A percentile compares a stretch with the other conserved stretches of the same genome.
phyloP scores from a whole-genome alignment of 2,113 vertebrate genomes.

The Hucho hucho region DNA sequence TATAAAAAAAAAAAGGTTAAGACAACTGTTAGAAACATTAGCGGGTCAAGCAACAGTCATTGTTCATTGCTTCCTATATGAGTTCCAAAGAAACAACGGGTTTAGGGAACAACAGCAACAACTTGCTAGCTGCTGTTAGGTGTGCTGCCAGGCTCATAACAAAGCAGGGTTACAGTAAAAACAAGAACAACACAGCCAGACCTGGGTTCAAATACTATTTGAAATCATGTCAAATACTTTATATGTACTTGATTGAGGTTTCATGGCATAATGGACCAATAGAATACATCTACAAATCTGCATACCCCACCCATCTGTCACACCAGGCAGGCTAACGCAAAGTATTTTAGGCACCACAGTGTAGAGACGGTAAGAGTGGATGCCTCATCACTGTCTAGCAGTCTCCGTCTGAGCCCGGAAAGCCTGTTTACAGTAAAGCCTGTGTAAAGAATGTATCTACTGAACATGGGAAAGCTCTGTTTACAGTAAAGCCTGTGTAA shows the following conservation, averaged over 20 bases:
- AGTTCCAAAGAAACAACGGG: constrained; percentile 69
- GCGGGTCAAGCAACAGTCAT: constrained; percentile 77
- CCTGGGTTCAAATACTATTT: too few species aligned
- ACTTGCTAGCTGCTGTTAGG: constrained; percentile 45
- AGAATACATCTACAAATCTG: too few species aligned
- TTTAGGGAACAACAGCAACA: constrained; percentile 61
- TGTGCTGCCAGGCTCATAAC: constrained; percentile 50
- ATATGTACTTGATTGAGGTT: too few species aligned
- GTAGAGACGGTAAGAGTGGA: not conserved
- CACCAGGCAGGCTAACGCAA: not conserved
- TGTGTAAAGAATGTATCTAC: not conserved
- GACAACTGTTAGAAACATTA: constrained; percentile 74
- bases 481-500: constrained; percentile 4
- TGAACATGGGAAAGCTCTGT: not conserved
- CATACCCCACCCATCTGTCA: too few species aligned
- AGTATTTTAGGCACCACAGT: not conserved
- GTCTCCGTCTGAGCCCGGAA: not conserved
- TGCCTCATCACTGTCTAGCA: constrained; percentile 17
- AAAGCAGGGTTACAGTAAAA: constrained; percentile 13
- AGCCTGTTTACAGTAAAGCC: not conserved
- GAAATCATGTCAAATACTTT: too few species aligned
- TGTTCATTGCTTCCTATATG: constrained; percentile 77
- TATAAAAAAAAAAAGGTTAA: not conserved
- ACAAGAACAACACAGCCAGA: not conserved
- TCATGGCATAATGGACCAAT: too few species aligned